These are phyloP conservation scores for Leucophenga maculata DNA, from an alignment of 2,888 invertebrate genomes.

Conservation along the genomic window DNA sequence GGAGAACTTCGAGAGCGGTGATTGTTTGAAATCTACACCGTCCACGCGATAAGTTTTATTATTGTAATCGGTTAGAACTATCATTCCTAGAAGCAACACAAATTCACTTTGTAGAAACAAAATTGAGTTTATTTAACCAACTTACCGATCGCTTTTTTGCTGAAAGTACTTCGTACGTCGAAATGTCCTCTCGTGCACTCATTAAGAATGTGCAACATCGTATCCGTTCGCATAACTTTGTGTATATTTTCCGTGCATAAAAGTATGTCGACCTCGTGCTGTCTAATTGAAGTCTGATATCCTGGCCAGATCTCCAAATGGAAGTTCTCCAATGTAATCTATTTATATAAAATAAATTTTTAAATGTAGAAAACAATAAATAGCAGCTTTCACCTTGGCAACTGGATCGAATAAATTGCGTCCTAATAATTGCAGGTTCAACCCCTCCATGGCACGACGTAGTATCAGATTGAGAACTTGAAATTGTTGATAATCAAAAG, in stretches of 20 bases:
- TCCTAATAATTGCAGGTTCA: slow-evolving; percentile 80
- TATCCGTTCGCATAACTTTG: slow-evolving; percentile 87
- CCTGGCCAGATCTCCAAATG: slow-evolving; percentile 87
- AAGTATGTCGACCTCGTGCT: slow-evolving; percentile 84
- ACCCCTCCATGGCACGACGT: slow-evolving; percentile 74
- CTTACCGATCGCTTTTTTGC: slow-evolving; percentile 75
- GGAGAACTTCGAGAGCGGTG: slow-evolving; percentile 77
- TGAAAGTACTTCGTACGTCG: slow-evolving; percentile 74
- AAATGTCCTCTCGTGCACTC: slow-evolving; percentile 73
- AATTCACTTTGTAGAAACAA: too few species aligned
- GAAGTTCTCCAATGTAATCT: slow-evolving; percentile 72
- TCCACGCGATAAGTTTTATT: slow-evolving; percentile 78
- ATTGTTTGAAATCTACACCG: slow-evolving; percentile 79
- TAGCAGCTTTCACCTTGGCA: slow-evolving; percentile 75
- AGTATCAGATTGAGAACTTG: slow-evolving; percentile 86
- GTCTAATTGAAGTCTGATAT: slow-evolving; percentile 86
- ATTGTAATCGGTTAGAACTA: slow-evolving; percentile 84
- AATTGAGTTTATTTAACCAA: slow-evolving; percentile 9
- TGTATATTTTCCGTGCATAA: slow-evolving; percentile 86
- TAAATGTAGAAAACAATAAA: background rate
- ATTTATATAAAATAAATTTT: background rate
- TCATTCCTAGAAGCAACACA: slow-evolving; percentile 51
- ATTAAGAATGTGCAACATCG: slow-evolving; percentile 77
- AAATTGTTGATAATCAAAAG: slow-evolving; percentile 80
- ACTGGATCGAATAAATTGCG: slow-evolving; percentile 82